Conservation (phyloP, 2,797 vertebrate genomes). For the Tangara arthus region DNA sequence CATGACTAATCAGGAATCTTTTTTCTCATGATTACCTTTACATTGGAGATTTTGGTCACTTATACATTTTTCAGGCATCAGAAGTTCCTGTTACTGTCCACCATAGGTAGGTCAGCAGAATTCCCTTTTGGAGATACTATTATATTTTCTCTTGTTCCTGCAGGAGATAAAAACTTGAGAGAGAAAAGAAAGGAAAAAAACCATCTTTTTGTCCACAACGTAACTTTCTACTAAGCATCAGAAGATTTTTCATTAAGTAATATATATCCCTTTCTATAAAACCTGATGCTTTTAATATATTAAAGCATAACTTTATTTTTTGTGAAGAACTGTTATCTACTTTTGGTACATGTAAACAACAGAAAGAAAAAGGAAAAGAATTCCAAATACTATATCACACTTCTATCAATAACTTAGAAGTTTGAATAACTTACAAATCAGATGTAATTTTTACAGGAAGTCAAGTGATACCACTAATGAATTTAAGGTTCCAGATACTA, state of each 20-base stretch:
- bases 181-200: background rate
- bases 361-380: background rate
- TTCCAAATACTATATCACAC: background rate
- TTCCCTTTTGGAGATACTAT: background rate
- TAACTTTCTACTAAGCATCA: background rate
- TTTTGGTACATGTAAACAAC: background rate
- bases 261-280: background rate
- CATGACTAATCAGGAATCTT: background rate
- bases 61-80: background rate
- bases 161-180: background rate
- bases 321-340: background rate
- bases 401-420: background rate
- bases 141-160: background rate
- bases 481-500: background rate
- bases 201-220: fast-evolving
- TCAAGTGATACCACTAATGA: background rate
- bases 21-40: background rate
- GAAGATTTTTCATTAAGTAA: background rate
- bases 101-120: background rate
- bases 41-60: background rate
- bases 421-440: background rate
- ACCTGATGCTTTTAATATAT: background rate
- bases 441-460: background rate
- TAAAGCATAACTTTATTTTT: background rate
- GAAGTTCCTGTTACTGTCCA: background rate